Base-by-base conservation (phyloP, 2,113 vertebrate species). In the Podarcis muralis region DNA sequence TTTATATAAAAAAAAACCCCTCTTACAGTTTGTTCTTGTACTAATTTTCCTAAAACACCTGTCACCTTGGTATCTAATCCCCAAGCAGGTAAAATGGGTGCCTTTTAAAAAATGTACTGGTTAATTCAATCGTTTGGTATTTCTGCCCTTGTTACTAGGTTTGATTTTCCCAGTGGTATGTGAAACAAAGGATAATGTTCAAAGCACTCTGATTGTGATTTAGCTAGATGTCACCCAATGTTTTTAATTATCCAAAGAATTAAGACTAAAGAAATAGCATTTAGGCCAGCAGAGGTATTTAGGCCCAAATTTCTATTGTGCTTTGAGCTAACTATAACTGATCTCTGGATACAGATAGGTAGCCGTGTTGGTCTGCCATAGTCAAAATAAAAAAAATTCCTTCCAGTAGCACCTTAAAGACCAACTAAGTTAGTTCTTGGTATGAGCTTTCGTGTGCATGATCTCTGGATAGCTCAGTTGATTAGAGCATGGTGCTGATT, bases 31-130 rank as follows among this genome's bases (percentile, higher is more conserved):
- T 25, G 86, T 8, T 43, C 35, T 75, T 84, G 40, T 43, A 86
- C 11, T 43, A 3, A 6, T 72, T 35, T 69, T 48, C 82, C 1
- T 53, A 89, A 87, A 9, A 2, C 5, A 92, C 3, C 6, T 82
- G 37, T 79, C 75, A 87, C n/a, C 18, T 84, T 91, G 68, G 71
- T 78, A 76, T 66, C 83, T 85, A 93, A 88, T 91, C 25, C 62
- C 7, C 1, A 84, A 89, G 88, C 75, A 84, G 35, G 13, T 3
- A 89, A 59, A 87, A 40, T 1, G 43, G 87, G 78, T 87, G 87
- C 84, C 57, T 9, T 7, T 27, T 3, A 80, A 85, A 88, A 82
- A 30, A 74, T 62, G 32, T 32, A 59, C n/a, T 48, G 48, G n/a
- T 22, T 81, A 78, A 75, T 5, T 37, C 53, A 85, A 18, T 20